Evolutionary conservation across 2,113 vertebrate species (phyloP).

Genomic region (Trinectes maculatus): DNA sequence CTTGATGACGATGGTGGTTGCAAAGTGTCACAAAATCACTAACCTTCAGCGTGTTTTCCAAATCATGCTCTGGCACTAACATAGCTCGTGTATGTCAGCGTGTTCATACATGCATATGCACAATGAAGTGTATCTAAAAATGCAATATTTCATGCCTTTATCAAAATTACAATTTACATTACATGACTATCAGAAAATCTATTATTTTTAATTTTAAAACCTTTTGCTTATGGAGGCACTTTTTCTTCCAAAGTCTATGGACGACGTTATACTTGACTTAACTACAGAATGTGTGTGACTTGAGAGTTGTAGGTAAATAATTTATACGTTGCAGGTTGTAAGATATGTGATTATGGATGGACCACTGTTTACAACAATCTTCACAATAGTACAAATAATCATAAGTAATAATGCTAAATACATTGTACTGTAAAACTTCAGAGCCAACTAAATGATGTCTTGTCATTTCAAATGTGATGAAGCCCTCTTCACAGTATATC

Average conservation of each 20-base stretch:
- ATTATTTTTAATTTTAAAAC: too few species aligned
- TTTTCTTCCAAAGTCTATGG: constrained; percentile 52
- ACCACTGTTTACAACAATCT: constrained; percentile 72
- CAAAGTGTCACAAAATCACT: constrained; percentile 36
- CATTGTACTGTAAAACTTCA: constrained; percentile 62
- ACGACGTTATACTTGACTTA: constrained; percentile 56
- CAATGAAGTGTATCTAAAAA: constrained; percentile 38
- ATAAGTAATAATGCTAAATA: constrained; percentile 45
- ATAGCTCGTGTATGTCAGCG: constrained; percentile 19
- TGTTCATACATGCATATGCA: constrained; percentile 30
- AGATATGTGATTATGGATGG: constrained; percentile 38
- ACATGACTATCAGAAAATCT: too few species aligned
- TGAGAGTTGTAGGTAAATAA: constrained; percentile 40
- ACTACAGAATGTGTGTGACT: constrained; percentile 32
- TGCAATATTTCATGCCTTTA: constrained; percentile 62
- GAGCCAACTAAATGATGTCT: constrained; percentile 70
- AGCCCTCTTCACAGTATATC: constrained; percentile 29
- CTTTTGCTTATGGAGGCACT: constrained; percentile 38
- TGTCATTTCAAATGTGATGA: constrained; percentile 70
- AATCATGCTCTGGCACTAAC: constrained; percentile 36
- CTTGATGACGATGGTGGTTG: constrained; percentile 40
- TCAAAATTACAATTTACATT: too few species aligned
- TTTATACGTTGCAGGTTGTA: constrained; percentile 43
- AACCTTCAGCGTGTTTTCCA: constrained; percentile 45
- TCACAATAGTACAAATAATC: constrained; percentile 38